Conservation (phyloP, 2,797 vertebrate species). For the Falco novaeseelandiae region DNA sequence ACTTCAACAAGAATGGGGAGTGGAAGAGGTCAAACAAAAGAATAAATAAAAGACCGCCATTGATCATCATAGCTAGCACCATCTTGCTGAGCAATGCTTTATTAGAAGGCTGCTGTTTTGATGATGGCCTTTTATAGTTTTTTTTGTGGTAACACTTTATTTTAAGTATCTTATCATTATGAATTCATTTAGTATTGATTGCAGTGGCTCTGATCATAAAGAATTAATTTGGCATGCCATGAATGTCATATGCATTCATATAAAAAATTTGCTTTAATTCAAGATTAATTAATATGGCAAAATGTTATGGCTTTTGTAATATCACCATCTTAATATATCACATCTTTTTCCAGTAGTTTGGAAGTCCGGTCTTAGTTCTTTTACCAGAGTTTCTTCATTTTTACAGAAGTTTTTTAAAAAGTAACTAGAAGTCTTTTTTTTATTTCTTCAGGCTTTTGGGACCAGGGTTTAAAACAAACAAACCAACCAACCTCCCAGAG, state of each 20-base stretch:
- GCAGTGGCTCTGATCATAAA: conserved; percentile 77
- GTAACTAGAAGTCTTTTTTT: not conserved
- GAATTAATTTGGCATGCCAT: conserved; percentile 78
- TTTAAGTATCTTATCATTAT: conserved; percentile 80
- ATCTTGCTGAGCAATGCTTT: conserved; percentile 63
- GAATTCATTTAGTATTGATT: conserved; percentile 82
- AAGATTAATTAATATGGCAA: conserved; percentile 75
- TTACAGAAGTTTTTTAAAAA: not conserved
- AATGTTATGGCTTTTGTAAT: conserved; percentile 62
- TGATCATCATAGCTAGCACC: conserved; percentile 29
- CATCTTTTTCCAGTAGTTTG: not conserved
- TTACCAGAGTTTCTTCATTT: not conserved
- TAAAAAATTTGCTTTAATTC: conserved; percentile 68
- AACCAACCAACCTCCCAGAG: not conserved
- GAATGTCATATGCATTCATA: conserved; percentile 70
- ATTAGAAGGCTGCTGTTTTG: conserved; percentile 64
- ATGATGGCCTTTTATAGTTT: conserved; percentile 65
- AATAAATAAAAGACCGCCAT: conserved; percentile 51
- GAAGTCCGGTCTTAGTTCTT: not conserved
- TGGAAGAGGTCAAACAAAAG: not conserved
- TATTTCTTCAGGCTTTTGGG: not conserved
- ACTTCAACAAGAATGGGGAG: not conserved
- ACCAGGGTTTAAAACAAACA: not conserved
- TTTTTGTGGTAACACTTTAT: conserved; percentile 77
- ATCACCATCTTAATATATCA: conserved; percentile 43